Evolutionary conservation across 2,113 vertebrate genomes (phyloP), one percentile per base, ranked within the genome.

Genomic region (Alethe diademata): DNA sequence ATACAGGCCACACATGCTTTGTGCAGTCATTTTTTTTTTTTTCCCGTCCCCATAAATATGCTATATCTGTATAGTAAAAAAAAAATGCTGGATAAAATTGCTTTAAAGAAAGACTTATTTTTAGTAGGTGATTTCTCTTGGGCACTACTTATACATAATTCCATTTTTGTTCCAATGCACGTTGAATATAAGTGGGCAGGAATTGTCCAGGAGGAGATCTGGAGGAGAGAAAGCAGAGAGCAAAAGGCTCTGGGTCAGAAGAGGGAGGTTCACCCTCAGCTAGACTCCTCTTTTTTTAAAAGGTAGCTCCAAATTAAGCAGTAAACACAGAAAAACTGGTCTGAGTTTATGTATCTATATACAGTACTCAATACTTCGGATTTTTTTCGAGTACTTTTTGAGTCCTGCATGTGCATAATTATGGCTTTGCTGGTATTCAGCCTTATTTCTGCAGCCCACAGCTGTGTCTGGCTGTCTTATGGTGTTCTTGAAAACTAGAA

Each of bases 121-220:
- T 89, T 86, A 69, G 56, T 71, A 54, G 19, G 11, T 75, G 3
- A 9, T 74, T 89, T 92, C 22, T 67, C 20, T 48, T 56, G 40
- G 45, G n/a, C 48, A 40, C 48, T 86, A 9, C 45, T 94, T 78
- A 28, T 0, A 28, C 14, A 40, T 86, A 74, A 67, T 90, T 91
- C 31, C 4, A 1, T 78, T 62, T 71, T 78, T 81, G 45, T 74
- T 81, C 24, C 0, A 1, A 36, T n/a, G 25, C 15, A 1, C 5
- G 1, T 19, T 86, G 71, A 8, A 4, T 78, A 33, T 78, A 78
- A 91, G 43, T 48, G 65, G 45, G 53, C 14, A 71, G 20, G 78
- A 36, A 71, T 38, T 0, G 0, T 42, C 8, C 22, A 40, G 53
- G 47, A 69, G 42, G 53, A 78, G 36, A 57, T 61, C 54, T 70